A percentile compares a stretch with the other conserved stretches of the same genome.
These are phyloP conservation scores for Epiblema foenella DNA, from an alignment of 2,888 invertebrate species.

Conservation along the genomic window DNA sequence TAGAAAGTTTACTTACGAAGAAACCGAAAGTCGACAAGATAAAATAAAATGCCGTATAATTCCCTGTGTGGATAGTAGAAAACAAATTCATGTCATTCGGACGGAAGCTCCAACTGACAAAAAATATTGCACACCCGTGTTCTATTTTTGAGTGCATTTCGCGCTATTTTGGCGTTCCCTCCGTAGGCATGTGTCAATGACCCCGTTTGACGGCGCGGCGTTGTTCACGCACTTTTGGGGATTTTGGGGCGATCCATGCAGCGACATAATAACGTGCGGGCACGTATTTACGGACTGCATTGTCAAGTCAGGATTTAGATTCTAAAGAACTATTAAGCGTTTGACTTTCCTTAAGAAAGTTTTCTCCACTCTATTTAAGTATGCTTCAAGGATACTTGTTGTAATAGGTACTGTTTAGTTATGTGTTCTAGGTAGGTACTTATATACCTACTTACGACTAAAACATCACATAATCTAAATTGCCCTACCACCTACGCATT, in stretches of 20 bases:
- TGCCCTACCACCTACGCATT: background rate
- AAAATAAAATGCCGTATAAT: background rate
- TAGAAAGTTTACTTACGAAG: background rate
- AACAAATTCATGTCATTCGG: conserved; percentile 50
- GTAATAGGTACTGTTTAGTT: background rate
- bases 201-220: conserved; percentile 78
- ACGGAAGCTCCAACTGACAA: conserved; percentile 73
- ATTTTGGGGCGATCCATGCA: conserved; percentile 75
- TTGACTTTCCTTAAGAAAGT: background rate
- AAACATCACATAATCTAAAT: background rate
- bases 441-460: too few relatives aligned
- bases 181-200: conserved; percentile 81
- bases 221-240: conserved; percentile 83
- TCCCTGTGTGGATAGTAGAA: conserved; percentile 45
- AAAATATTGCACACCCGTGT: conserved; percentile 83
- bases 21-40: background rate
- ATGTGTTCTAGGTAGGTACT: background rate
- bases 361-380: background rate
- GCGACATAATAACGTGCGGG: conserved; percentile 49
- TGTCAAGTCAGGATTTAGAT: background rate
- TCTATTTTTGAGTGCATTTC: conserved; percentile 85
- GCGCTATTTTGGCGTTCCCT: conserved; percentile 86
- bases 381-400: background rate
- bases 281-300: conserved; percentile 53
- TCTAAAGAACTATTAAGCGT: background rate